These are phyloP conservation scores for Xanthorhoe designata DNA, from an alignment of 2,888 invertebrate species.

Conservation along the genomic window DNA sequence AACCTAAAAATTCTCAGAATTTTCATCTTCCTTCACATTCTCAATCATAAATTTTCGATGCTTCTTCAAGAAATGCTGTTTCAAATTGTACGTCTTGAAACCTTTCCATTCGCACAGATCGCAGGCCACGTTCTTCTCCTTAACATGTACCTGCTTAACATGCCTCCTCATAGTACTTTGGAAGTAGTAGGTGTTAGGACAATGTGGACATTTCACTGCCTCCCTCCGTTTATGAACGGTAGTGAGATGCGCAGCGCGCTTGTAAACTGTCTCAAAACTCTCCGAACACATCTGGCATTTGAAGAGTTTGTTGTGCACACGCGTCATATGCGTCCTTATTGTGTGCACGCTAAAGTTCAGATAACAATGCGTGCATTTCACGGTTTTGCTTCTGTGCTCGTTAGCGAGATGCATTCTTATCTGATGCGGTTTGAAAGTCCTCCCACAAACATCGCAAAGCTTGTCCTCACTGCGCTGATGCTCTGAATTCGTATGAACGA, in stretches of 20 bases:
- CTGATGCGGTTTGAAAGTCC: conserved; percentile 40
- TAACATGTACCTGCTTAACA: conserved; percentile 55
- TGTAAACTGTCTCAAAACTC: conserved; percentile 60
- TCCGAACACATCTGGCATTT: conserved; percentile 69
- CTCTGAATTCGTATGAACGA: conserved; percentile 20
- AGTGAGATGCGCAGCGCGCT: conserved; percentile 57
- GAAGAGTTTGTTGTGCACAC: conserved; percentile 66
- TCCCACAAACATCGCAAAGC: conserved; percentile 41
- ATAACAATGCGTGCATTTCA: conserved; percentile 33
- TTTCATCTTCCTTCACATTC: background rate
- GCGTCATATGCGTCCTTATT: conserved; percentile 35
- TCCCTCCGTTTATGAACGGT: conserved; percentile 53
- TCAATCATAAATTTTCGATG: background rate
- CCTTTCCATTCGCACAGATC: conserved; percentile 55
- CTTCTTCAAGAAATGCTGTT: conserved; percentile 32
- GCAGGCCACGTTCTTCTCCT: conserved; percentile 55
- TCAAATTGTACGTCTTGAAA: conserved; percentile 43
- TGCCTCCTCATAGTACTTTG: conserved; percentile 28
- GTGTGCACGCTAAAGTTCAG: conserved; percentile 18
- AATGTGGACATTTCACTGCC: conserved; percentile 30
- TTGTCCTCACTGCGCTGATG: conserved; percentile 18
- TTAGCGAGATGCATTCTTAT: conserved; percentile 39
- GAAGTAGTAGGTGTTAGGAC: conserved; percentile 28
- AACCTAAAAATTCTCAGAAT: background rate
- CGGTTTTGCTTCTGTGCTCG: conserved; percentile 59